Percentiles rank a stretch among this genome's conserved stretches.
Conservation (phyloP, 1,140 invertebrate genomes). For the Cepaea nemoralis region DNA sequence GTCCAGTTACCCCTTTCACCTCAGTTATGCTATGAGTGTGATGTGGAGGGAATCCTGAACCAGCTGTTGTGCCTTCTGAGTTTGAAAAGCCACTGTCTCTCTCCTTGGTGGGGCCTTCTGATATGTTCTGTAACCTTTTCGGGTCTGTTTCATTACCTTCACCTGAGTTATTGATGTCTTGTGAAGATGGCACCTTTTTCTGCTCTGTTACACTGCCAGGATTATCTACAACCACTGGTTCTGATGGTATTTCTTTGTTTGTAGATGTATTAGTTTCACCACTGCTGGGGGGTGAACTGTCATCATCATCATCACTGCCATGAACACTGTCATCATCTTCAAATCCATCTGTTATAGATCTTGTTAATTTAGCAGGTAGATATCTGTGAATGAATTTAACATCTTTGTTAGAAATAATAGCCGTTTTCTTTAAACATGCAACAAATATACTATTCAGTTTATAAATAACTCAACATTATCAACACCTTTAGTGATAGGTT, state of each 20-base stretch:
- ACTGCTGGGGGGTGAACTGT: not conserved
- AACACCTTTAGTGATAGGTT: no score
- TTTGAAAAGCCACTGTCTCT: not conserved
- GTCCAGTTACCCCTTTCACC: not conserved
- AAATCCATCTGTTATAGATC: not conserved
- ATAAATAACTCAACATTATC: no score
- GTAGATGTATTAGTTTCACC: not conserved
- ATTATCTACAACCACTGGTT: not conserved
- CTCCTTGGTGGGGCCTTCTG: not conserved
- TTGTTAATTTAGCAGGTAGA: not conserved
- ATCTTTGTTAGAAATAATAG: not conserved
- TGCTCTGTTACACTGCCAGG: not conserved
- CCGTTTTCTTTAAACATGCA: no score
- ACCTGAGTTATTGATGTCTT: not conserved
- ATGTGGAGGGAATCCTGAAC: not conserved
- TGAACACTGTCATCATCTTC: not conserved
- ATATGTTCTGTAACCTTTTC: not conserved
- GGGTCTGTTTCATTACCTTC: not conserved
- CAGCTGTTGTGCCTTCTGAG: not conserved
- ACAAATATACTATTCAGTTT: no score
- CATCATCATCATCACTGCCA: not conserved
- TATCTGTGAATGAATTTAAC: not conserved
- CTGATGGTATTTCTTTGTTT: not conserved
- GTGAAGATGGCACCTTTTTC: not conserved
- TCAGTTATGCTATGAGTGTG: not conserved